Base-by-base conservation (phyloP, 1,140 invertebrate genomes). In the Drosophila equinoxialis region DNA sequence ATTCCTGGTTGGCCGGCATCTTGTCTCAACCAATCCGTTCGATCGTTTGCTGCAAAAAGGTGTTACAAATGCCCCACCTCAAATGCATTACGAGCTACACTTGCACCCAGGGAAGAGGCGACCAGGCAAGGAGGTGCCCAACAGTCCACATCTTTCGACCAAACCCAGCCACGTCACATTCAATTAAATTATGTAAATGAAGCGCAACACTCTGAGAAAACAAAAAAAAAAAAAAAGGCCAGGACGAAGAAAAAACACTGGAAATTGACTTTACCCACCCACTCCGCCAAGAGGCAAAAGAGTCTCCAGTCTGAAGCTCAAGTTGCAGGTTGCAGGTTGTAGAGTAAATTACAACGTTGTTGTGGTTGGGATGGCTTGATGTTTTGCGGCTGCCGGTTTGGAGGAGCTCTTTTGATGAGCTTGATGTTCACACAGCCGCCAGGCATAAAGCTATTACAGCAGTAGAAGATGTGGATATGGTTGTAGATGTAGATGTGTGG, bases 161-260 rank as follows among this genome's bases (percentile, higher is more conserved):
- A 51, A 23, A 51, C 45, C 45, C 45, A 51, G 20, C 74, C 74
- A 81, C 85, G 72, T 84, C 83, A 79, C 83, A 90, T 90, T 90
- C 87, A 90, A 90, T 90, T 90, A 90, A 90, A 89, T 90, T 90
- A 90, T 90, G 87, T 79, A 90, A 90, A 90, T 85, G 72, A 81
- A 68, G 68, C 81, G 72, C 87, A 79, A 71, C 81, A 79, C 77
- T 90, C 45, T 66, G 64, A 65, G 42, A 65, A 39, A 54, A 14
- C 14, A 48, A 3, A 23, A 23, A 23, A 23, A 20, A 55, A 58
- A 17, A 58, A 39, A 14, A 35, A 35, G n/a, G 20, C 8, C 20
- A 13, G 20, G 20, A 55, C 51, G 14, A 8, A 51, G 58, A 83
- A 74, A 74, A 65, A 61, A 23, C 57, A 70, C 57, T 59, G 57